Evolutionary conservation across 2,888 invertebrate species (phyloP).

Genomic region (Dryobota labecula): DNA sequence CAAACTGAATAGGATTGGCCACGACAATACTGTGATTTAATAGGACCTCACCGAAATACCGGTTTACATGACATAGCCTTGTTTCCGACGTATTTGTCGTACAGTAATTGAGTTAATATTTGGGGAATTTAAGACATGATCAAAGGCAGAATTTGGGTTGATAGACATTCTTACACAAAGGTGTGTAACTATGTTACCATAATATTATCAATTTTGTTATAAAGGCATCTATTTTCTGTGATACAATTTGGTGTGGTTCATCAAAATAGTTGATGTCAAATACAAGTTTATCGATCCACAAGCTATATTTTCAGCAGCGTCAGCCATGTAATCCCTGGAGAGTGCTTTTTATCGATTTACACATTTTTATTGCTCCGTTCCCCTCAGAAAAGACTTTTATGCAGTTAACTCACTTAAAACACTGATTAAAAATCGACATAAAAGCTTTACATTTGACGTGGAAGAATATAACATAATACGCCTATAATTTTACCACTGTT

Average conservation of each 20-base stretch:
- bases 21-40: conserved; percentile 87
- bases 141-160: conserved; percentile 57
- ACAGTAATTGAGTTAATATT: conserved; percentile 62
- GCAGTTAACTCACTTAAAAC: conserved; percentile 11
- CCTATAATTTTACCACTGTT: too few relatives aligned
- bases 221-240: conserved; percentile 28
- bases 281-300: conserved; percentile 1
- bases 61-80: conserved; percentile 57
- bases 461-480: not conserved
- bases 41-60: conserved; percentile 82
- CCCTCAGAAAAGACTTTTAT: not conserved
- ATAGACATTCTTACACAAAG: conserved; percentile 54
- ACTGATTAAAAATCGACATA: not conserved
- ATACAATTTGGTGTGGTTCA: conserved; percentile 10
- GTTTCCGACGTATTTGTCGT: conserved; percentile 66
- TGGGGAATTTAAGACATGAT: conserved; percentile 61
- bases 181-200: conserved; percentile 47
- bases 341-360: conserved; percentile 36
- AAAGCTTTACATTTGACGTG: not conserved
- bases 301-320: conserved; percentile 11
- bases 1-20: conserved; percentile 84
- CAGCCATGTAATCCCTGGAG: conserved; percentile 24
- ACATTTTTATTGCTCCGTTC: conserved; percentile 20
- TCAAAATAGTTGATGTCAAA: conserved; percentile 29
- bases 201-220: conserved; percentile 46